Conservation (phyloP, 2,888 invertebrate species). For the Julus scanicus region DNA sequence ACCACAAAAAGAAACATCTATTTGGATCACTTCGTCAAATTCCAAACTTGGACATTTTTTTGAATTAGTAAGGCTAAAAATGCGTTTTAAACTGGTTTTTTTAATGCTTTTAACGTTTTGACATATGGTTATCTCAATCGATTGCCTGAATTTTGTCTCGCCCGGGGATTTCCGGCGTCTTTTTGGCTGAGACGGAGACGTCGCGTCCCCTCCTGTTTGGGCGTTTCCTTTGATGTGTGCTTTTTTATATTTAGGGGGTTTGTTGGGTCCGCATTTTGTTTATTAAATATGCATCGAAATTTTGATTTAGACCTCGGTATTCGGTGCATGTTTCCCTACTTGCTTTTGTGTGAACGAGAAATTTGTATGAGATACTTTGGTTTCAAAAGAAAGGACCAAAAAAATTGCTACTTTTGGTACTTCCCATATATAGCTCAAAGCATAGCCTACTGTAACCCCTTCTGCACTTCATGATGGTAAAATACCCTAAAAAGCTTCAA, state of each 20-base stretch:
- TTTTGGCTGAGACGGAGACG: background rate
- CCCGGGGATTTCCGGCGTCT: background rate
- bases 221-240: background rate
- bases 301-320: too few species aligned
- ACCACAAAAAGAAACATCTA: background rate
- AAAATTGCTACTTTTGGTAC: too few species aligned
- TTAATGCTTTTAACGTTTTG: background rate
- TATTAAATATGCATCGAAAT: background rate
- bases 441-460: too few species aligned
- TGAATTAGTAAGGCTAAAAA: background rate
- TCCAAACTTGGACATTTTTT: background rate
- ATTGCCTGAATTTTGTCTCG: background rate
- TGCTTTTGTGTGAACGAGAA: too few species aligned
- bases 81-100: background rate
- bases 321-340: too few species aligned
- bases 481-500: too few species aligned
- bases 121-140: background rate
- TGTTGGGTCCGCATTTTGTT: background rate
- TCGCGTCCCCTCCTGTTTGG: slow-evolving; percentile 17
- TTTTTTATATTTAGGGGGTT: background rate
- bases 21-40: background rate
- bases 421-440: too few species aligned
- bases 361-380: too few species aligned
- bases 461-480: too few species aligned
- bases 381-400: too few species aligned